These are phyloP conservation scores for Ligdia adustata DNA, from an alignment of 2,888 invertebrate species.

Conservation along the genomic window DNA sequence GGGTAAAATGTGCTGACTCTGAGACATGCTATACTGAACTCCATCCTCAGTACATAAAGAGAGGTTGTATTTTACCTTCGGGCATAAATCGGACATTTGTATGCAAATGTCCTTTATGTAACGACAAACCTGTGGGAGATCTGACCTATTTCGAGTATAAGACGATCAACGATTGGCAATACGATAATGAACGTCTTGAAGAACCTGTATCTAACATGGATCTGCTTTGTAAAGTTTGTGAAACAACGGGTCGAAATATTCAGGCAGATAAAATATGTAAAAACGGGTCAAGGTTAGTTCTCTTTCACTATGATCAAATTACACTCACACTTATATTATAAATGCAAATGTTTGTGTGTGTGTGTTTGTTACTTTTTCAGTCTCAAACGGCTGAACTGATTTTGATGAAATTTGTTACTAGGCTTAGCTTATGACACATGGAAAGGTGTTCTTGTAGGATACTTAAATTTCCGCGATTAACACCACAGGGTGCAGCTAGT, in stretches of 20 bases:
- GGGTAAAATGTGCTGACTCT: constrained; percentile 44
- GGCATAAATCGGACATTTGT: constrained; percentile 60
- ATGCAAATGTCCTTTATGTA: constrained; percentile 71
- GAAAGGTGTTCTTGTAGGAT: no score
- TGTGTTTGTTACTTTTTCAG: no score
- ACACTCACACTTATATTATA: no score
- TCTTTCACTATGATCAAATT: no score
- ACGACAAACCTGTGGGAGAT: constrained; percentile 61
- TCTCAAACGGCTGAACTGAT: no score
- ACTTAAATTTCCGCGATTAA: no score
- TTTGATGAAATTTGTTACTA: no score
- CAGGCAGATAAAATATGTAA: constrained; percentile 51
- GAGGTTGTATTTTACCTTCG: constrained; percentile 57
- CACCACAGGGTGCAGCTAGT: no score
- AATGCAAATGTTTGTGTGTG: no score
- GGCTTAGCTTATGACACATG: no score
- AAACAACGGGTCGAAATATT: constrained; percentile 51
- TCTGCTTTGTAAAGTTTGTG: constrained; percentile 62
- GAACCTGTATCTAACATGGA: constrained; percentile 44
- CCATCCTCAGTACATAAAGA: constrained; percentile 59
- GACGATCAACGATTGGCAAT: constrained; percentile 60
- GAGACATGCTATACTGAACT: constrained; percentile 62
- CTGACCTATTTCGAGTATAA: constrained; percentile 55
- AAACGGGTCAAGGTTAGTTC: constrained; percentile 56
- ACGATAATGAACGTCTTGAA: constrained; percentile 58